Conservation (phyloP, 2,888 invertebrate genomes). For the Panopea generosa region DNA sequence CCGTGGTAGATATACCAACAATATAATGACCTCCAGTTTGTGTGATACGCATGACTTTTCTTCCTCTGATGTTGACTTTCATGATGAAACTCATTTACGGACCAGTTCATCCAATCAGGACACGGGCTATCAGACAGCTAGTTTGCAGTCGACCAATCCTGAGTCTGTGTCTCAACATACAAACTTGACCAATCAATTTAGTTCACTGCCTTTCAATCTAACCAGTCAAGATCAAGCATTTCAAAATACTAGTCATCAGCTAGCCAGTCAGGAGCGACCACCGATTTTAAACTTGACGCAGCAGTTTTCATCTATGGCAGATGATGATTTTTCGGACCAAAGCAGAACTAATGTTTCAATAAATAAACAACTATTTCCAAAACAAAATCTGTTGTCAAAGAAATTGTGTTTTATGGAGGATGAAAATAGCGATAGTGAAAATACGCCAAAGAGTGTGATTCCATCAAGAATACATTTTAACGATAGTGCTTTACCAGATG, state of each 20-base stretch:
- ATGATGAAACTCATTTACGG: constrained; percentile 61
- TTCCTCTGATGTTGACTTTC: constrained; percentile 63
- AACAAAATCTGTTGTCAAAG: constrained; percentile 38
- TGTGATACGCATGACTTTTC: constrained; percentile 66
- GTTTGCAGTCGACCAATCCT: constrained; percentile 77
- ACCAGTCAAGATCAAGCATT: constrained; percentile 56
- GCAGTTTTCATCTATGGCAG: constrained; percentile 33
- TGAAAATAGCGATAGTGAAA: constrained; percentile 33
- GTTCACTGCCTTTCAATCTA: constrained; percentile 69
- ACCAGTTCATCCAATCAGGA: constrained; percentile 77
- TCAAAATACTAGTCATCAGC: constrained; percentile 32
- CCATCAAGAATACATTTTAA: constrained; percentile 31
- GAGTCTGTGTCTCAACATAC: constrained; percentile 71
- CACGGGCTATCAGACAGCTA: constrained; percentile 82
- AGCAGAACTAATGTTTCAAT: constrained; percentile 14
- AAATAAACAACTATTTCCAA: constrained; percentile 44
- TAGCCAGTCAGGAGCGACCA: constrained; percentile 42
- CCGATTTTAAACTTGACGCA: constrained; percentile 51
- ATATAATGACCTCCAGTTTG: constrained; percentile 67
- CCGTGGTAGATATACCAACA: constrained; percentile 52
- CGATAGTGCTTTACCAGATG: constrained; percentile 62
- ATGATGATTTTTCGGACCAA: not conserved
- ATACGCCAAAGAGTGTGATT: constrained; percentile 40
- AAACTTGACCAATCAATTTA: constrained; percentile 74
- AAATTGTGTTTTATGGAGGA: constrained; percentile 39